phyloP scores from a whole-genome alignment of 2,888 invertebrate genomes.

The Candidula unifasciata region DNA sequence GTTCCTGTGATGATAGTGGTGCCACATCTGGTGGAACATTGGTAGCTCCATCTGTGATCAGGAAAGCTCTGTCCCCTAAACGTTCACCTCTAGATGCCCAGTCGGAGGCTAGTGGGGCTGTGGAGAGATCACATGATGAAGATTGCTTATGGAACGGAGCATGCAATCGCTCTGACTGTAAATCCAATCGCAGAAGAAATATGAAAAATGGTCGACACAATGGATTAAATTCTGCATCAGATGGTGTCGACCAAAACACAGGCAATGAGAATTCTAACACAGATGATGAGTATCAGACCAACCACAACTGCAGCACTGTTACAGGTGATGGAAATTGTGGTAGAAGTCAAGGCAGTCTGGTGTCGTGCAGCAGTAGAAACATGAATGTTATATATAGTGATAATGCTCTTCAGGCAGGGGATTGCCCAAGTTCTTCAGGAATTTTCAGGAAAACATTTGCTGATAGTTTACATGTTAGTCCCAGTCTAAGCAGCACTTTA shows the following conservation, averaged over 20 bases:
- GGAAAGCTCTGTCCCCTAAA: not conserved
- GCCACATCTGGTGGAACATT: slow-evolving; percentile 29
- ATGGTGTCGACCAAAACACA: not conserved
- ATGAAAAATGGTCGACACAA: slow-evolving; percentile 43
- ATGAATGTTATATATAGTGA: not conserved
- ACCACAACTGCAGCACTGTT: not conserved
- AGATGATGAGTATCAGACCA: not conserved
- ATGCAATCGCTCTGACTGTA: slow-evolving; percentile 51
- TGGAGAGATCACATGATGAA: slow-evolving; percentile 43
- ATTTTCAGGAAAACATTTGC: not conserved
- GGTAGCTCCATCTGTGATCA: slow-evolving; percentile 25
- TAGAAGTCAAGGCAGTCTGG: not conserved
- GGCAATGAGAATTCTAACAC: not conserved
- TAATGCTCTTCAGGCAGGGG: not conserved
- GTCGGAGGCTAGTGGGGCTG: slow-evolving; percentile 42
- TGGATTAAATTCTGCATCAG: not conserved
- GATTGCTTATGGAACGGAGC: slow-evolving; percentile 52
- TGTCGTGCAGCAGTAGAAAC: not conserved
- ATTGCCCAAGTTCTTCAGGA: not conserved
- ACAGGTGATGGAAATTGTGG: not conserved
- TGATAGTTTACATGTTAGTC: not conserved
- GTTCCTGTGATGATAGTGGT: slow-evolving; percentile 21
- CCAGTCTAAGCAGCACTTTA: not conserved
- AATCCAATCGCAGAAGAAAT: slow-evolving; percentile 47
- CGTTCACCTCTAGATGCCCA: slow-evolving; percentile 32